These are phyloP conservation scores for Enteromius fasciolatus DNA, from an alignment of 2,797 vertebrate genomes.

Conservation along the genomic window DNA sequence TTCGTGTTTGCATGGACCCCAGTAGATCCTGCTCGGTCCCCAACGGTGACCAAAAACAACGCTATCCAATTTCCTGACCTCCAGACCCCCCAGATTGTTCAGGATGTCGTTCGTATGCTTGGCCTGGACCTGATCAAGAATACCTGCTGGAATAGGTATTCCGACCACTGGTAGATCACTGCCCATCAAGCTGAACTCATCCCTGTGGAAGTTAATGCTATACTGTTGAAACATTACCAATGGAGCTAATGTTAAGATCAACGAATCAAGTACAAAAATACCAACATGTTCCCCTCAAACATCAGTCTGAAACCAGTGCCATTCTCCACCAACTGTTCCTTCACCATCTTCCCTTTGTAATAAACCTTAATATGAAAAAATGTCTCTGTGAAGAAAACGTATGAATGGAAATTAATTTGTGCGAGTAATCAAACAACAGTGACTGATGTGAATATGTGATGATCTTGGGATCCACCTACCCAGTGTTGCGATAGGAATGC, in stretches of 20 bases:
- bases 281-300: constrained; percentile 64
- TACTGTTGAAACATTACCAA: neutral
- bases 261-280: neutral
- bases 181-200: constrained; percentile 33
- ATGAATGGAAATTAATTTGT: neutral
- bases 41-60: constrained; percentile 73
- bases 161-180: constrained; percentile 69
- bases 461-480: constrained; percentile 2
- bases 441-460: neutral
- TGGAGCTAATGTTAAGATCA: neutral
- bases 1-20: constrained; percentile 81
- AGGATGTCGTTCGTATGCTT: constrained; percentile 76
- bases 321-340: constrained; percentile 71
- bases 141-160: constrained; percentile 72
- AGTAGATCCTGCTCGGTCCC: constrained; percentile 79
- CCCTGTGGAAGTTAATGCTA: constrained; percentile 14
- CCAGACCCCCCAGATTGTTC: constrained; percentile 77
- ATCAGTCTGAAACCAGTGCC: constrained; percentile 77
- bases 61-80: constrained; percentile 67
- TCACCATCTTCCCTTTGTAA: constrained; percentile 82
- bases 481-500: neutral
- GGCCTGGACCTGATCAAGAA: constrained; percentile 73
- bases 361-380: constrained; percentile 78
- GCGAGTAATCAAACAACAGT: neutral
- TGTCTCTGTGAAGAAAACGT: constrained; percentile 58